phyloP scores from a whole-genome alignment of 2,888 invertebrate genomes.

The Eupithecia centaureata region DNA sequence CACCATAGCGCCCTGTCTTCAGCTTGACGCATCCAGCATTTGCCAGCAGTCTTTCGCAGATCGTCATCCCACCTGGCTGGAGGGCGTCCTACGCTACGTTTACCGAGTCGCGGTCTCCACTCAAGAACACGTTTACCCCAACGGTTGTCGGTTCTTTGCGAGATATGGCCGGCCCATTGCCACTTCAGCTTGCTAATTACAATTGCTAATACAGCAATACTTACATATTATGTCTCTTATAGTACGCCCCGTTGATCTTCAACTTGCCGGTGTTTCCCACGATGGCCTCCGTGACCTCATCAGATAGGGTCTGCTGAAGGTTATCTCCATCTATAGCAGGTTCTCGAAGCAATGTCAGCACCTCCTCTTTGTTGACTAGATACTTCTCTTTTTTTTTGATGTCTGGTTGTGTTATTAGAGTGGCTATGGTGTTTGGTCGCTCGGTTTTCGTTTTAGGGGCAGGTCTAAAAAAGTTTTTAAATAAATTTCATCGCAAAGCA shows the following conservation, averaged over 20 bases:
- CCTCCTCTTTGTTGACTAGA: neutral
- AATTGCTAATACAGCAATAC: neutral
- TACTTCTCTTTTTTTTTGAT: neutral
- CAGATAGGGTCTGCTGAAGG: neutral
- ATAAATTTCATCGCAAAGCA: neutral
- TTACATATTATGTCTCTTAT: neutral
- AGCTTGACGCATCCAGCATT: too few relatives aligned
- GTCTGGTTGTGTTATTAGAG: neutral
- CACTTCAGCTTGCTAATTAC: too few relatives aligned
- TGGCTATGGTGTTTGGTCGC: neutral
- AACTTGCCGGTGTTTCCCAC: neutral
- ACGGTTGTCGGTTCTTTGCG: too few relatives aligned
- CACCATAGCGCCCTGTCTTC: too few relatives aligned
- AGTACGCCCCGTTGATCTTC: constrained; percentile 1
- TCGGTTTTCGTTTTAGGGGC: neutral
- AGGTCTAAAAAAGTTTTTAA: neutral
- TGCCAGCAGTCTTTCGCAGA: too few relatives aligned
- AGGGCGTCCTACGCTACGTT: too few relatives aligned
- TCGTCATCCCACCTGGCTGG: too few relatives aligned
- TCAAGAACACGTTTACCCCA: too few relatives aligned
- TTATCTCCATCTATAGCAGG: neutral
- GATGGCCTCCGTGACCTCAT: neutral
- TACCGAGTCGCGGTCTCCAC: too few relatives aligned
- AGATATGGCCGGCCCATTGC: too few relatives aligned
- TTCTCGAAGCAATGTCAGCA: neutral